These are phyloP conservation scores for Sternarchorhynchus goeldii DNA, from an alignment of 2,797 vertebrate genomes.

Conservation along the genomic window DNA sequence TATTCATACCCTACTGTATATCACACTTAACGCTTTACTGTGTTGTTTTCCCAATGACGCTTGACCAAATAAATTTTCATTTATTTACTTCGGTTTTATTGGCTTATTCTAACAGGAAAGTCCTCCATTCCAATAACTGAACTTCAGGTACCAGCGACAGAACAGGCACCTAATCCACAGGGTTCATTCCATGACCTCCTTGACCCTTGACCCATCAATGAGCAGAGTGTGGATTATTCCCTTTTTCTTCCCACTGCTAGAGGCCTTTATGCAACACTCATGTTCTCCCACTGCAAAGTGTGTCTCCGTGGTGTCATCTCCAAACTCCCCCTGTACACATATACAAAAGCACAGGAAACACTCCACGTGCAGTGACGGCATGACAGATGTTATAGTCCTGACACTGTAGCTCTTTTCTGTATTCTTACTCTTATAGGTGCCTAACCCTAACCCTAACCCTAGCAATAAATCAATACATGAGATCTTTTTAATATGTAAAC, in stretches of 20 bases:
- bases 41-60: background rate
- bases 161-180: constrained; percentile 18
- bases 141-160: background rate
- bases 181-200: constrained; percentile 71
- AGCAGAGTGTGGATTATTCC: constrained; percentile 86
- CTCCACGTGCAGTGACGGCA: background rate
- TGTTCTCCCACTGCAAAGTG: constrained; percentile 83
- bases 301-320: constrained; percentile 92
- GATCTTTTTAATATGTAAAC: background rate
- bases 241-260: constrained; percentile 83
- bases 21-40: background rate
- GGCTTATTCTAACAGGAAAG: background rate
- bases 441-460: too few relatives aligned
- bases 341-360: constrained; percentile 12
- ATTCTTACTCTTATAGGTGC: background rate
- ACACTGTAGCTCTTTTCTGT: background rate
- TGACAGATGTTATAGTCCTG: background rate
- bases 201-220: constrained; percentile 81
- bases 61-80: too few relatives aligned
- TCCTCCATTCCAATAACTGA: background rate
- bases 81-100: background rate
- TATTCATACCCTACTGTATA: background rate
- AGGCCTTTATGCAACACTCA: constrained; percentile 86
- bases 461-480: background rate
- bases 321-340: constrained; percentile 86